Base-by-base conservation (phyloP, 1,140 invertebrate species). In the Augochlora pura region DNA sequence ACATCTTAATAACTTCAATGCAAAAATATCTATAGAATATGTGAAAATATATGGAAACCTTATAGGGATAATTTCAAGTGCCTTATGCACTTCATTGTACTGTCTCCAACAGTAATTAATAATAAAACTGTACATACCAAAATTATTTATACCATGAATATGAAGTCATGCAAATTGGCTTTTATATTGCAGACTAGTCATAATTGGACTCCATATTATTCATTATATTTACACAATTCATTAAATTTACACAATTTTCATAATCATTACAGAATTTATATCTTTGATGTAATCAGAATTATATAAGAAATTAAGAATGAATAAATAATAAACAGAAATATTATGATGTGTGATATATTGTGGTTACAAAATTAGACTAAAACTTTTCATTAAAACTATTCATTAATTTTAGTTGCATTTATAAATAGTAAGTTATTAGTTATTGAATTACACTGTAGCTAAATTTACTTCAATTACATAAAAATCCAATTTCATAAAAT, bases 231-330 rank as follows among this genome's bases (percentile, higher is more conserved):
- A 57, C 1, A n/a, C 32, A 10, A 27, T 52, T 52, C 16, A 69
- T 21, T 46, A 23, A 60, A 69, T 46, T 68, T 68, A 57, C 1
- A n/a, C 32, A 10, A 27, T 52, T 52, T 27, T 46, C 2, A 42
- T 57, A 9, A 69, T n/a, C 6, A 39, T 57, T 54, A 54, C 42
- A 46, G 6, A 77, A 18, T 77, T 52, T 38, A 4, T 65, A 59
- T 49, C 25, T 79, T 46, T 38, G 39, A 46, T 65, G 49, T 79
- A 73, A 73, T 25, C n/a, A 23, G 73, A 60, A 23, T 65, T 57
- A 52, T 27, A 38, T 70, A 62, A 49, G 18, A 46, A 59, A 3
- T 8, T 25, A 21, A 64, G 27, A 72, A 78, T 78, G 72, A 72
- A 78, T 57, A 27, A 66, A 63, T 32, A 25, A 23, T 39, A 42